Evolutionary conservation across 2,797 vertebrate species (phyloP).

Genomic region (Chanos chanos): DNA sequence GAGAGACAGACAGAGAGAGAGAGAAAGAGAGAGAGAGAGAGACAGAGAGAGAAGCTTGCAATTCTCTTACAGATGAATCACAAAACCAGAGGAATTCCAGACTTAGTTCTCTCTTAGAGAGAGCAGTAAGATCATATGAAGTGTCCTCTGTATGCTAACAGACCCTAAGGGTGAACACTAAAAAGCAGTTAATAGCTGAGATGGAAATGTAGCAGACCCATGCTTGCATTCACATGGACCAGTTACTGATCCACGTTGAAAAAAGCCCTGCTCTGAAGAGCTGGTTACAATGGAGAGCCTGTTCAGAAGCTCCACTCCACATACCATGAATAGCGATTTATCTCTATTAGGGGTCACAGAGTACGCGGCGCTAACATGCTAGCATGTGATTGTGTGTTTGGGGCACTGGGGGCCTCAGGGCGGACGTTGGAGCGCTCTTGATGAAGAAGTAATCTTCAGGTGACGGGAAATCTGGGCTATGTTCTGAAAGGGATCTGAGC

Average conservation of each 20-base stretch:
- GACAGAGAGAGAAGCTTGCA: not conserved
- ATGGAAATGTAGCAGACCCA: slow-evolving; percentile 13
- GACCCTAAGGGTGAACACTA: slow-evolving; percentile 1
- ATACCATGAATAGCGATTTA: slow-evolving; percentile 42
- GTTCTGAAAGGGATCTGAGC: not conserved
- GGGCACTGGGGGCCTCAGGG: not conserved
- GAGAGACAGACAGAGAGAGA: not conserved
- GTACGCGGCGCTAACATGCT: slow-evolving; percentile 24
- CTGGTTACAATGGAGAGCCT: slow-evolving; percentile 46
- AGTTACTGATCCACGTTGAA: slow-evolving; percentile 38
- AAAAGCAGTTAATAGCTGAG: slow-evolving; percentile 11
- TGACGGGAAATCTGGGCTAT: not conserved
- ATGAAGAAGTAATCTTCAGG: slow-evolving; percentile 8
- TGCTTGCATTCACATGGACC: slow-evolving; percentile 22
- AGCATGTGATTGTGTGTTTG: slow-evolving; percentile 30
- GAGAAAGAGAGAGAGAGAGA: not conserved
- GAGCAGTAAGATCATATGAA: too few species aligned
- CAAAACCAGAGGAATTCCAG: too few species aligned
- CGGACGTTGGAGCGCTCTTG: not conserved
- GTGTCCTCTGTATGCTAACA: not conserved
- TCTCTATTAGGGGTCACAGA: slow-evolving; percentile 29
- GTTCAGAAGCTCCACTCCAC: slow-evolving; percentile 33
- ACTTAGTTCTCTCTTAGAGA: not conserved
- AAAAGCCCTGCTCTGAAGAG: slow-evolving; percentile 27
- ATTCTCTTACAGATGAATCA: too few species aligned